These are phyloP conservation scores for Xiphophorus maculatus DNA, from an alignment of 2,113 vertebrate genomes.

Conservation along the genomic window DNA sequence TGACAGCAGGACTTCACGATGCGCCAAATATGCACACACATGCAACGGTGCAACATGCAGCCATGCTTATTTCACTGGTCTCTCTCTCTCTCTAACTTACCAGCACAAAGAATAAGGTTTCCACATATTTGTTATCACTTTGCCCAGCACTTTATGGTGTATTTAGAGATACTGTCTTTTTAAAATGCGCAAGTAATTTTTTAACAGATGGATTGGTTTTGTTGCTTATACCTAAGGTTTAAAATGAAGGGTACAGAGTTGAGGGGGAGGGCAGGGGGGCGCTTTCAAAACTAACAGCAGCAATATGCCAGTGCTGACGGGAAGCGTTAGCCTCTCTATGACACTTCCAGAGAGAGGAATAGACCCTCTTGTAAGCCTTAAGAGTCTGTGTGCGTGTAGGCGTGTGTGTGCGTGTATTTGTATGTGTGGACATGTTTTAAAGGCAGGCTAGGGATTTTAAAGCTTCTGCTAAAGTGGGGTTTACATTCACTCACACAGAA, in stretches of 20 bases:
- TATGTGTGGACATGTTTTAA: slow-evolving; percentile 54
- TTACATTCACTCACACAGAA: slow-evolving; percentile 31
- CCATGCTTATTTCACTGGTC: slow-evolving; percentile 24
- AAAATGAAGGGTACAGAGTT: slow-evolving; percentile 29
- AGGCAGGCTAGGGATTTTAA: slow-evolving; percentile 53
- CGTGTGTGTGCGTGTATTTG: slow-evolving; percentile 46
- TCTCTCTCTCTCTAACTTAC: slow-evolving; percentile 1
- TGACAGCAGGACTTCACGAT: slow-evolving; percentile 71
- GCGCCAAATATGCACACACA: slow-evolving; percentile 29
- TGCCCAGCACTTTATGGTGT: slow-evolving; percentile 36
- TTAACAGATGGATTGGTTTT: slow-evolving; percentile 31
- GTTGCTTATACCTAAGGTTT: slow-evolving; percentile 49
- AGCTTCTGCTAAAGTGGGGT: slow-evolving; percentile 44
- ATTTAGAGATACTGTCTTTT: slow-evolving; percentile 32
- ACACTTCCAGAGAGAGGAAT: slow-evolving; percentile 74
- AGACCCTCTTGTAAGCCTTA: slow-evolving; percentile 60
- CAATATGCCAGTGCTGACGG: slow-evolving; percentile 58
- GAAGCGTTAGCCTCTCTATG: slow-evolving; percentile 69
- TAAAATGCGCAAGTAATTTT: not conserved
- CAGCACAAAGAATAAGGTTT: slow-evolving; percentile 27
- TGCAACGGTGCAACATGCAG: not conserved
- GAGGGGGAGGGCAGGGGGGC: slow-evolving; percentile 16
- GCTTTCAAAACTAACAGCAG: slow-evolving; percentile 68
- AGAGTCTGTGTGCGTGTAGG: slow-evolving; percentile 45
- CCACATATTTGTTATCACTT: slow-evolving; percentile 25